Evolutionary conservation across 2,888 invertebrate species (phyloP).

Genomic region (Drosophila falleni): DNA sequence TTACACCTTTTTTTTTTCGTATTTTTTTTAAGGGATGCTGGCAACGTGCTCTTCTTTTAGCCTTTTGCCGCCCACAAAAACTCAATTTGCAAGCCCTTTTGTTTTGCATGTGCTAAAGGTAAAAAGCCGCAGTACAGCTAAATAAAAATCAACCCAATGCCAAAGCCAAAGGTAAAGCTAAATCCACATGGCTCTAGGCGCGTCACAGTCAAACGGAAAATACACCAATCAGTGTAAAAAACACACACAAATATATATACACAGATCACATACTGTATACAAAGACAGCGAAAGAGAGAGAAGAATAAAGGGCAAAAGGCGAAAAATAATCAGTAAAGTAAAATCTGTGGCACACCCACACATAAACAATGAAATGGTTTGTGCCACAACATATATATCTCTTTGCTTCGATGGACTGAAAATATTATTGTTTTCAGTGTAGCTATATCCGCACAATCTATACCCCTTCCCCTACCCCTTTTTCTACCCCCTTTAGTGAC

Average conservation of each 20-base stretch:
- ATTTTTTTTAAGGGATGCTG: background rate
- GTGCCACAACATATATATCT: constrained; percentile 54
- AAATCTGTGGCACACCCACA: constrained; percentile 73
- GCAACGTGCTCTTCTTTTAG: background rate
- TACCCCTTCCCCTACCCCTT: background rate
- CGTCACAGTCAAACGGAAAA: constrained; percentile 76
- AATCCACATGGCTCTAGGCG: constrained; percentile 76
- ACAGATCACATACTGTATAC: background rate
- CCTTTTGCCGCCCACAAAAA: constrained; percentile 52
- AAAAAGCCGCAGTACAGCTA: constrained; percentile 59
- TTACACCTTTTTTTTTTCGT: constrained; percentile 71
- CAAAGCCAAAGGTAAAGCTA: constrained; percentile 40
- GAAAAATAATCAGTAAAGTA: constrained; percentile 76
- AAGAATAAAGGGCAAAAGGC: constrained; percentile 55
- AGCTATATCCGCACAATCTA: background rate
- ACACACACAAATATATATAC: constrained; percentile 37
- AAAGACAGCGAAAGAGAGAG: background rate
- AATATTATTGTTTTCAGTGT: constrained; percentile 70
- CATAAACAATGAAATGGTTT: constrained; percentile 71
- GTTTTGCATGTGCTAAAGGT: constrained; percentile 76
- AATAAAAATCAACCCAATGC: constrained; percentile 40
- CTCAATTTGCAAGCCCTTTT: constrained; percentile 64
- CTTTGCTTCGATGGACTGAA: constrained; percentile 55
- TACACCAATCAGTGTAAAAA: constrained; percentile 80
- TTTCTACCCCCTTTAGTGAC: background rate